Percentiles rank a stretch among this genome's conserved stretches.
Conservation (phyloP, 2,797 vertebrate genomes). For the Cuniculus paca region DNA sequence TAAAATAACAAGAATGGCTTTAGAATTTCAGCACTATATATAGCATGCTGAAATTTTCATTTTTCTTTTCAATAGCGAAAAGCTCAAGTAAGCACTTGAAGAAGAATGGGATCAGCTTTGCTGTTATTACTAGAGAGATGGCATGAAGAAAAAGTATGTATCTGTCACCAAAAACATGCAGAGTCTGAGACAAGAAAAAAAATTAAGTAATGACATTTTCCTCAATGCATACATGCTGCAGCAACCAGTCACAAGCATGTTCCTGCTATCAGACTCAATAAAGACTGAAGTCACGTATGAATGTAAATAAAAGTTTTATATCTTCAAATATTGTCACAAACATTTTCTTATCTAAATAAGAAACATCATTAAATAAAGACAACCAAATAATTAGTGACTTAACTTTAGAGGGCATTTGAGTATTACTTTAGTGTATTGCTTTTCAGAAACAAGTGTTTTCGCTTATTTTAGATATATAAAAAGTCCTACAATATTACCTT, state of each 20-base stretch:
- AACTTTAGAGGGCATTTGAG: neutral
- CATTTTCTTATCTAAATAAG: neutral
- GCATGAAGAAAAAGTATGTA: neutral
- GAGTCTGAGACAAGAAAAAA: too few relatives aligned
- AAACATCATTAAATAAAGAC: neutral
- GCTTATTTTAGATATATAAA: neutral
- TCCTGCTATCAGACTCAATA: neutral
- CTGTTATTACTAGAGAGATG: neutral
- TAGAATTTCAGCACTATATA: neutral
- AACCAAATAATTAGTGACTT: neutral
- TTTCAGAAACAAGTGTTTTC: neutral
- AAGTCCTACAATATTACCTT: neutral
- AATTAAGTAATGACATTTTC: neutral
- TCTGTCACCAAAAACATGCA: neutral
- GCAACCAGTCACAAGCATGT: neutral
- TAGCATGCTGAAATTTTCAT: neutral
- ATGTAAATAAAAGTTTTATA: neutral
- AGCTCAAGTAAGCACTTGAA: neutral
- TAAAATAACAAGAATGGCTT: neutral
- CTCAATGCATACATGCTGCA: neutral
- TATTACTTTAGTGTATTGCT: neutral
- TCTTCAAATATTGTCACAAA: neutral
- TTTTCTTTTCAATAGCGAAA: neutral
- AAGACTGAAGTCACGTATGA: neutral
- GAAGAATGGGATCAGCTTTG: neutral